Percentiles rank a stretch among this genome's conserved stretches.
phyloP scores from a whole-genome alignment of 2,888 invertebrate species.

The Bombylius major region DNA sequence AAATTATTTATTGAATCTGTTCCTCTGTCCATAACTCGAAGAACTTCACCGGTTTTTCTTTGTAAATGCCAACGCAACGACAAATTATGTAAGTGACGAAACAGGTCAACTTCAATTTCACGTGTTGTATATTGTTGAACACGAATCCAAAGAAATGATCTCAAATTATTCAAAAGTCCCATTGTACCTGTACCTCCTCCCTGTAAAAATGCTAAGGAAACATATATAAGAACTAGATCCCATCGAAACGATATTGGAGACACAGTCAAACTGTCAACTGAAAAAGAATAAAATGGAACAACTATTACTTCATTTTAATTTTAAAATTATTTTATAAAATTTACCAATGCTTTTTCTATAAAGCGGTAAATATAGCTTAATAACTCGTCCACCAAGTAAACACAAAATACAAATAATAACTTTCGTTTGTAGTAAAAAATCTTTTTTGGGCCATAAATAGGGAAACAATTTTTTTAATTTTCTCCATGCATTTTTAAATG shows the following conservation, averaged over 20 bases:
- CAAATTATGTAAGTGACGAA: constrained; percentile 76
- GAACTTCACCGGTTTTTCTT: constrained; percentile 92
- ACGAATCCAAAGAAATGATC: constrained; percentile 87
- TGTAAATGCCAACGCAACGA: constrained; percentile 91
- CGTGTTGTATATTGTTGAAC: constrained; percentile 93
- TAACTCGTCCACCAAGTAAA: constrained; percentile 64
- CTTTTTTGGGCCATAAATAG: constrained; percentile 89
- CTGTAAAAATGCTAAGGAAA: constrained; percentile 81
- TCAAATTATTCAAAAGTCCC: constrained; percentile 84
- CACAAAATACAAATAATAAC: constrained; percentile 71
- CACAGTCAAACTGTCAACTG: constrained; percentile 69
- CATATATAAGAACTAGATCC: constrained; percentile 81
- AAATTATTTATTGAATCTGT: constrained; percentile 93
- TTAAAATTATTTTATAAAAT: constrained; percentile 18
- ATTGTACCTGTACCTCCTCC: constrained; percentile 88
- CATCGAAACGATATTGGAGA: constrained; percentile 58
- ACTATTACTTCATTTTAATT: background rate
- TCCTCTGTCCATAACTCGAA: constrained; percentile 93
- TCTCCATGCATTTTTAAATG: constrained; percentile 65
- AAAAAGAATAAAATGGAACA: constrained; percentile 18
- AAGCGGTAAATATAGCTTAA: constrained; percentile 86
- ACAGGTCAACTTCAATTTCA: constrained; percentile 78
- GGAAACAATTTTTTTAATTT: constrained; percentile 73
- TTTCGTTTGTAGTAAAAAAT: constrained; percentile 58
- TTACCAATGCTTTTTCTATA: constrained; percentile 85